Base-by-base conservation (phyloP, 2,113 vertebrate genomes). In the Rhinolophus ferrumequinum region DNA sequence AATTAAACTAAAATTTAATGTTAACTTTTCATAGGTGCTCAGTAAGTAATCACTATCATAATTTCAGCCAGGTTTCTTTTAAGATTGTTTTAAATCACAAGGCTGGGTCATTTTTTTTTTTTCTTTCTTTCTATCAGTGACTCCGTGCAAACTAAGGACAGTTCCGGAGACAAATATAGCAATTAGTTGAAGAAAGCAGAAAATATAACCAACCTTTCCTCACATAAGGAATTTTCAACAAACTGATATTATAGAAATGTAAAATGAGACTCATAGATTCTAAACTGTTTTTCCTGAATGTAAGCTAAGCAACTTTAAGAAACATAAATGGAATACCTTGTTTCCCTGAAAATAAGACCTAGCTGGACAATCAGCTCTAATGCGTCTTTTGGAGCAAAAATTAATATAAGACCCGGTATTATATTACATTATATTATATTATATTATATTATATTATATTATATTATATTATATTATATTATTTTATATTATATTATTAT, bases 41-140 rank as follows among this genome's bases (percentile, higher is more conserved):
- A 89, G 11, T 50, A 85, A 92, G 72, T 26, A 75, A 41, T 67
- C 3, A 13, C n/a, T 81, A 50, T 81, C 60, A 79, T 19, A 67
- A 90, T 86, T 66, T 92, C 38, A 60, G 64, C 11, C 54, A 26
- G 3, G 15, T 75, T 70, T 73, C 44, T 75, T 64, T 95, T 19
- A 70, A 66, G 35, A 76, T 47, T 85, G 4, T 35, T 88, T 70
- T 77, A 80, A 90, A 89, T 89, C 62, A 72, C 18, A 92, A 91
- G 28, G 44, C 12, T 33, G 1, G 1, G 3, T 24, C 1, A 38
- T 41, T 54, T 10, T 80, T 13, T 0, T 72, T 18, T 50, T 73
- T 73, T 24, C 22, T 58, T 24, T 58, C 22, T 58, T 47, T 24
- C 66, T 86, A 18, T 6, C 8, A 70, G 7, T 64, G n/a, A 44